Base-by-base conservation (phyloP, 2,888 invertebrate species). In the Bursaphelenchus okinawaensis region DNA sequence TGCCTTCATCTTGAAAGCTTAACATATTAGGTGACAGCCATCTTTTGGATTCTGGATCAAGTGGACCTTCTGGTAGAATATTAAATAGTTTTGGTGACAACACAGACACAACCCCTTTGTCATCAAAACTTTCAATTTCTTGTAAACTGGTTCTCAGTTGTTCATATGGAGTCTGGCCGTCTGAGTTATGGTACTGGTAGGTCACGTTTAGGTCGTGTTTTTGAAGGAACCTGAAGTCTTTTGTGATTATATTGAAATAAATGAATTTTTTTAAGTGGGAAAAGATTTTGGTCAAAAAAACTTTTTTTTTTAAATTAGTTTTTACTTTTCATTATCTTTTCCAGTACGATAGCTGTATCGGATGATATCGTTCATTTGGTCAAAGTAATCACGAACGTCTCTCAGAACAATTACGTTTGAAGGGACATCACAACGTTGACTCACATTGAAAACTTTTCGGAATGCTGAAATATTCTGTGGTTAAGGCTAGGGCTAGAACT, bases 1-100 rank as follows among this genome's bases (percentile, higher is more conserved):
- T 59, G 1, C 60, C 60, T 1, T 59, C 60, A 20, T 59, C 60
- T 27, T 22, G 51, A 7, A 59, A 59, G n/a, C 29, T 50, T 9
- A 59, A 29, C 60, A 59, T 59, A 50, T 59, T 59, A 19, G 60
- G 60, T 20, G 60, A 59, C 52, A 59, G 52, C 60, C 60, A 59
- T 52, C 60, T 31, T 4, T 59, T 59, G 4, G 60, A 59, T 22
- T n/a, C 60, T n/a, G 60, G 60, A 52, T 59, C 60, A 8, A 40
- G 6, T 2, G 60, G 60, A 12, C 22, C 52, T 59, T 59, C 22
- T 9, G 60, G 60, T 50, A 59, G 50, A 20, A 59, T 52, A 24
- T 50, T 59, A 20, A 59, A 27, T 9, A 59, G 52, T 24, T 59
- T 59, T 40, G 60, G 60, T 1, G 60, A 59, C 19, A 59, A 26